Evolutionary conservation across 2,797 vertebrate species (phyloP).

Genomic region (Nothura maculosa): DNA sequence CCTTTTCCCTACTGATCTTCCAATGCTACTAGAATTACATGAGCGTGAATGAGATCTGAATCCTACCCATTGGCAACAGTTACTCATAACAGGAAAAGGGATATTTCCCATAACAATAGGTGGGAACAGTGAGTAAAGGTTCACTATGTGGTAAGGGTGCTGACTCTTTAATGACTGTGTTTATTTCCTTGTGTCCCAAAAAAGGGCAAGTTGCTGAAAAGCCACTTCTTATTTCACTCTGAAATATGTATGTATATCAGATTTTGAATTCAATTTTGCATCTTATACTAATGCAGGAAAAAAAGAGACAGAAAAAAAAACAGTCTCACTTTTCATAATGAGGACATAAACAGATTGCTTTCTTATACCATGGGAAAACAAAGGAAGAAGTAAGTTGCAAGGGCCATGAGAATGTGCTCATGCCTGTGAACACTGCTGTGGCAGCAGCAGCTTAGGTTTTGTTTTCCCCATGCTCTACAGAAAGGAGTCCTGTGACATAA

Average conservation of each 20-base stretch:
- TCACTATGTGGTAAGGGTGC: conserved; percentile 46
- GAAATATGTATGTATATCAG: accelerated
- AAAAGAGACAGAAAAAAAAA: neutral
- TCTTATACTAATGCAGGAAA: neutral
- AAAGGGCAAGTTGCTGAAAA: neutral
- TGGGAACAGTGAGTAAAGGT: conserved; percentile 71
- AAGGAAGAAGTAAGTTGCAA: neutral
- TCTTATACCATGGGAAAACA: neutral
- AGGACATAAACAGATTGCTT: neutral
- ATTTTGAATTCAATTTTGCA: neutral
- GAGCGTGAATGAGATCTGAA: conserved; percentile 59
- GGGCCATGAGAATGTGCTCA: neutral
- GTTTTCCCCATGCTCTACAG: neutral
- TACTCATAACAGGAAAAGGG: conserved; percentile 67
- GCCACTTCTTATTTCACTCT: conserved; percentile 58
- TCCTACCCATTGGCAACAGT: conserved; percentile 45
- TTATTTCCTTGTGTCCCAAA: conserved; percentile 57
- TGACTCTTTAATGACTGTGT: conserved; percentile 71
- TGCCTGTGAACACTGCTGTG: neutral
- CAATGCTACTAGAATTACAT: conserved; percentile 4
- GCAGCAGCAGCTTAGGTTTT: neutral
- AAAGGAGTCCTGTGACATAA: neutral
- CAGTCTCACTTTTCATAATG: neutral
- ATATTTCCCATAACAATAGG: conserved; percentile 74
- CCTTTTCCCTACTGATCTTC: conserved; percentile 48